These are phyloP conservation scores for Pristionchus mayeri DNA, from an alignment of 2,888 invertebrate genomes.

Conservation along the genomic window DNA sequence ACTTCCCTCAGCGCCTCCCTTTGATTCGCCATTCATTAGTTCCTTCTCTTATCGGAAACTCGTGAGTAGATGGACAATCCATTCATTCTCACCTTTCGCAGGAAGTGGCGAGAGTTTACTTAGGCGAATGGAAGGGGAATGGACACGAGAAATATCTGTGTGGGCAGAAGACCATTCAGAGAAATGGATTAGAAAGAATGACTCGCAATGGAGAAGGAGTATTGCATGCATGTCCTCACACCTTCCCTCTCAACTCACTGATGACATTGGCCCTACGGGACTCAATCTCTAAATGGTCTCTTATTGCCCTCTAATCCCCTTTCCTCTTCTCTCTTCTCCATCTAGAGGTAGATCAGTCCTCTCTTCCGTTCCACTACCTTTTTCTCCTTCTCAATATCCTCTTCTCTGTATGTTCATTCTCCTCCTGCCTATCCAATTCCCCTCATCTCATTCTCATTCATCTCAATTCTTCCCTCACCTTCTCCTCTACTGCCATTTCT, in stretches of 20 bases:
- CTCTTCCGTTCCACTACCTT: constrained; percentile 15
- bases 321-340: background rate
- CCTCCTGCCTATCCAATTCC: background rate
- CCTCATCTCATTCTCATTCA: constrained; percentile 23
- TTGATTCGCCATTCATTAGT: background rate
- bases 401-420: background rate
- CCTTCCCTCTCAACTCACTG: background rate
- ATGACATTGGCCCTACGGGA: background rate
- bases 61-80: background rate
- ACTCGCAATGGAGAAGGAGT: background rate
- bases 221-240: background rate
- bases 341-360: background rate
- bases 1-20: background rate
- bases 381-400: background rate
- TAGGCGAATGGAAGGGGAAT: constrained; percentile 1
- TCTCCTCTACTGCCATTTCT: constrained; percentile 3
- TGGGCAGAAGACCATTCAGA: background rate
- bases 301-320: constrained; percentile 7
- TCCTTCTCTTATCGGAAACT: background rate
- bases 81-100: background rate
- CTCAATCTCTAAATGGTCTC: constrained; percentile 14
- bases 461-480: background rate
- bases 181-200: background rate
- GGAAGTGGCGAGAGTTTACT: background rate
- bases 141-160: constrained; percentile 8